phyloP scores from a whole-genome alignment of 2,888 invertebrate genomes.

The Apotomis turbidana region DNA sequence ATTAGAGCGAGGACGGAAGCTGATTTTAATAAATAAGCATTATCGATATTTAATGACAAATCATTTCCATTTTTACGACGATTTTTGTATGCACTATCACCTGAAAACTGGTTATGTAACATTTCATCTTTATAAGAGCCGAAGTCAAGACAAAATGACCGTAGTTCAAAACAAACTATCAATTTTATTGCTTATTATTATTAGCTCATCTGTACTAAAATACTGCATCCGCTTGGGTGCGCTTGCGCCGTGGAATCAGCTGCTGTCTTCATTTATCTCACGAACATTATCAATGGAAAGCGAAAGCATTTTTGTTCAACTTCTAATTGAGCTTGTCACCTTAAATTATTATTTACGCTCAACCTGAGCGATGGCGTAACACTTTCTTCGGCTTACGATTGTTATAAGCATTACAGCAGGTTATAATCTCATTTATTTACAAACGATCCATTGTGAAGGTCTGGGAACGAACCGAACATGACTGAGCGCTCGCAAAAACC shows the following conservation, averaged over 20 bases:
- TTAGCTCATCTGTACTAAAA: neutral
- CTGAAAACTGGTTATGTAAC: neutral
- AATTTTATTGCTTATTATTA: constrained; percentile 3
- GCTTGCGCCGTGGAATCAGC: constrained; percentile 26
- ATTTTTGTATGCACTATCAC: neutral
- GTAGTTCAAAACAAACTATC: neutral
- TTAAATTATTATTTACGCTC: constrained; percentile 52
- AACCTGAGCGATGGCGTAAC: constrained; percentile 66
- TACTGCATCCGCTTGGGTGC: constrained; percentile 23
- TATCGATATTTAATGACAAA: neutral
- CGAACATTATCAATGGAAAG: constrained; percentile 57
- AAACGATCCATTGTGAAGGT: constrained; percentile 55
- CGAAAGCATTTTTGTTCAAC: constrained; percentile 55
- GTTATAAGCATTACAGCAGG: constrained; percentile 40
- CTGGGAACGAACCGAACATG: constrained; percentile 52
- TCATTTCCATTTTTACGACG: neutral
- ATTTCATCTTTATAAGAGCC: neutral
- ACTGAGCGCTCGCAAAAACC: constrained; percentile 51
- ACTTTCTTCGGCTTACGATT: constrained; percentile 57
- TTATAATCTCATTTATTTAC: constrained; percentile 48
- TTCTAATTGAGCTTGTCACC: constrained; percentile 64
- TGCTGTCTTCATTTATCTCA: constrained; percentile 50
- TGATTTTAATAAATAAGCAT: constrained; percentile 14
- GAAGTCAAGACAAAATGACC: neutral
- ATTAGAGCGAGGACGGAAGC: constrained; percentile 29